These are phyloP conservation scores for Myotis yumanensis DNA, from an alignment of 2,113 vertebrate species.

Conservation along the genomic window DNA sequence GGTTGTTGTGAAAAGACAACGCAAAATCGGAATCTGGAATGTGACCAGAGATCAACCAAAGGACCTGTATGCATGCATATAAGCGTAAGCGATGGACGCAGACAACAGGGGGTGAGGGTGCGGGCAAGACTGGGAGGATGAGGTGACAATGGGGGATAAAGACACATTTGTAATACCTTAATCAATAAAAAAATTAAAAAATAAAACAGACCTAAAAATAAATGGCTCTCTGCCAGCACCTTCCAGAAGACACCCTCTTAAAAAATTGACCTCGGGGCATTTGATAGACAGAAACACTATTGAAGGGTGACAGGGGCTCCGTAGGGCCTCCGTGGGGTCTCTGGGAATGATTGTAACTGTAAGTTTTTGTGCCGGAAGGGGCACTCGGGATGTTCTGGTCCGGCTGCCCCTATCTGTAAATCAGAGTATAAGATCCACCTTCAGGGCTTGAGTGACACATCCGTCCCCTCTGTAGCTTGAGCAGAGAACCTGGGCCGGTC, in stretches of 20 bases:
- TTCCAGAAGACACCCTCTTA: slow-evolving; percentile 59
- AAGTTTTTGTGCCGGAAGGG: background rate
- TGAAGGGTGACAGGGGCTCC: background rate
- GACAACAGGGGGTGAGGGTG: no score
- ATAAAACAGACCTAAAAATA: slow-evolving; percentile 17
- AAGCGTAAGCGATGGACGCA: no score
- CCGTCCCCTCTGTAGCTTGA: background rate
- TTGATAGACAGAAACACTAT: background rate
- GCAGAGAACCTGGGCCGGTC: background rate
- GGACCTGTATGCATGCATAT: no score
- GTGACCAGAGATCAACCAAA: background rate
- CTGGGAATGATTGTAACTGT: background rate
- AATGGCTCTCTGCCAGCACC: background rate
- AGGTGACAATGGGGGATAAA: no score
- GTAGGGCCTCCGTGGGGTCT: background rate
- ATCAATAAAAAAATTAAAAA: no score
- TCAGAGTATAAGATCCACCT: background rate
- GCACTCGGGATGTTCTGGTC: background rate
- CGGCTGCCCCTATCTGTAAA: background rate
- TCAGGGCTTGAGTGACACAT: background rate
- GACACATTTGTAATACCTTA: no score
- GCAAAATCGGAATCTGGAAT: slow-evolving; percentile 40
- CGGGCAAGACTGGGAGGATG: no score
- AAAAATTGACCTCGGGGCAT: background rate
- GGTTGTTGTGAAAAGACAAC: background rate